Base-by-base conservation (phyloP, 2,888 invertebrate species). In the Rapana venosa region DNA sequence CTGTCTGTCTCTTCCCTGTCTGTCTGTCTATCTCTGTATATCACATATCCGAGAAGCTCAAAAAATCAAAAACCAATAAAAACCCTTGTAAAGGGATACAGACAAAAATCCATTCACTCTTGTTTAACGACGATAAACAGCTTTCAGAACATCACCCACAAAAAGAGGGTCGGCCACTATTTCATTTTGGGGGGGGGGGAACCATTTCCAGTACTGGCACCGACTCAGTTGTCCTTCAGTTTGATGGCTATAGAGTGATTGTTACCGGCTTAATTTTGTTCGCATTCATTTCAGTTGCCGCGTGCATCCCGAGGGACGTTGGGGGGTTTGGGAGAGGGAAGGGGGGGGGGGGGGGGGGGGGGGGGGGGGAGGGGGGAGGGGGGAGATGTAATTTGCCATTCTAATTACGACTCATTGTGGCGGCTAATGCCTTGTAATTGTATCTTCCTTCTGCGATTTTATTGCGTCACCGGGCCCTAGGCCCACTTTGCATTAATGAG, bases 341-440 rank as follows among this genome's bases (percentile, higher is more conserved):
- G 32, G 77, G 77, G 32, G 1, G 17, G 13, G 11, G 2, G 30
- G 30, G 77, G 32, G 77, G 77, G 11, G 32, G 77, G n/a, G n/a
- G 17, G 32, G 77, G 77, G 17, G 32, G 77, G 77, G 32, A 15
- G 17, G 13, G 11, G 2, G 30, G 30, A 32, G 32, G 77, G 77
- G 11, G 32, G 77, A n/a, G n/a, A 74, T 74, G 74, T 74, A 26
- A 74, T 79, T 79, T 79, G 30, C 77, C 77, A 32, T 35, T 79
- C 77, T 79, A 79, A 79, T 79, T 79, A 35, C 32, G 77, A 79
- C 32, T 15, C 32, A 79, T 79, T 79, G 77, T 79, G 26, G 32
- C 8, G 77, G 77, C 77, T 79, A 79, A 79, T 79, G 77, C 77
- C 11, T 8, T 32, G 77, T 79, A 79, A 79, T 79, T 79, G 77